phyloP scores from a whole-genome alignment of 37 sponge, comb jelly and placozoan species.

The Chondrosia reniformis region DNA sequence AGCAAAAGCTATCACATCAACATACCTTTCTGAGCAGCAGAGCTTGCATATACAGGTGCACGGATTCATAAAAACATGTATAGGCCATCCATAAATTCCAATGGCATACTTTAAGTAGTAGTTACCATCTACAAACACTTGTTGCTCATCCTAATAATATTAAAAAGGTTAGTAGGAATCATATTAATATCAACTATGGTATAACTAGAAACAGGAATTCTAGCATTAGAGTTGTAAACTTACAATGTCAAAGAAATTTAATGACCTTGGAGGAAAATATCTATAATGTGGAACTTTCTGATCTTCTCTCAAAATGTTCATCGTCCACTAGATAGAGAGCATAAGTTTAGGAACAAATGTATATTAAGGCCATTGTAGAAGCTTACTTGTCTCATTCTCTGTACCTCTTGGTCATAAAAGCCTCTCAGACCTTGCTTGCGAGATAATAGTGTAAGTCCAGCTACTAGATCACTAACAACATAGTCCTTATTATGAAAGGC shows the following conservation, averaged over 20 bases:
- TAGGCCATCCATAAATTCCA: conserved; percentile 65
- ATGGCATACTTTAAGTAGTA: conserved; percentile 53
- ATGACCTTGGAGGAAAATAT: not conserved
- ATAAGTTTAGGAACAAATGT: no score
- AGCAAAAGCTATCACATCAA: no score
- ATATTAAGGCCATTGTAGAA: no score
- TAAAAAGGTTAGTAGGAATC: no score
- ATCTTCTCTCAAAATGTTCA: no score
- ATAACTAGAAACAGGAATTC: no score
- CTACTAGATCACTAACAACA: conserved; percentile 17
- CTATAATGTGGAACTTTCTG: no score
- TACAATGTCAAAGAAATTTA: not conserved
- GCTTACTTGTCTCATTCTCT: conserved; percentile 7
- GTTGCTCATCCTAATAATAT: conserved; percentile 14
- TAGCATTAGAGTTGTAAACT: no score
- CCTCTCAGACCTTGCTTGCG: not conserved
- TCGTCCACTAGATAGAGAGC: no score
- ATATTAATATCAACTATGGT: no score
- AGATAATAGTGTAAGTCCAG: not conserved
- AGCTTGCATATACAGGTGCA: conserved; percentile 27
- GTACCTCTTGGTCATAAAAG: not conserved
- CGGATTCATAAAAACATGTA: conserved; percentile 42
- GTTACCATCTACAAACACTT: conserved; percentile 21
- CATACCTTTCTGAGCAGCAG: no score
- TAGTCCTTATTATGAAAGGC: not conserved